Percentiles rank a stretch among this genome's conserved stretches.
phyloP scores from a whole-genome alignment of 2,797 vertebrate species.

The Eidolon dupreanum region DNA sequence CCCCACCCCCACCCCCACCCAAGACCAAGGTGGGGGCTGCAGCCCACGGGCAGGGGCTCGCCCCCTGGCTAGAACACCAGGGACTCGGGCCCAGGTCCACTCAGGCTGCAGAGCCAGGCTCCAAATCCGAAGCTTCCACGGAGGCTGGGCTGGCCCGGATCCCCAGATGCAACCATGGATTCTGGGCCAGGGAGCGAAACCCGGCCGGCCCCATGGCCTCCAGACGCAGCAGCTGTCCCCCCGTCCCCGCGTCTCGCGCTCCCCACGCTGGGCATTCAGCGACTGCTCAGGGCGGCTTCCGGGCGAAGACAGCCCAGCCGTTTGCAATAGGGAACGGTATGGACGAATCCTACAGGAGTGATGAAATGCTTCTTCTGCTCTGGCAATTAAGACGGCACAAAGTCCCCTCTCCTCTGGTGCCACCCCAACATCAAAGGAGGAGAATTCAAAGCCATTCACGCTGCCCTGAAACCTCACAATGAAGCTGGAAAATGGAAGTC shows the following conservation, averaged over 20 bases:
- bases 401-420: slow-evolving; percentile 69
- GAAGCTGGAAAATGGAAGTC: slow-evolving; percentile 75
- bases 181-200: background rate
- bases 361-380: slow-evolving; percentile 71
- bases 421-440: slow-evolving; percentile 77
- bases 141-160: rapidly evolving
- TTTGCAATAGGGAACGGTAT: slow-evolving; percentile 53
- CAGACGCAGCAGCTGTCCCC: background rate
- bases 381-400: slow-evolving; percentile 69
- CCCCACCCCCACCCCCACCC: too few relatives aligned
- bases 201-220: background rate
- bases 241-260: background rate
- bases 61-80: too few relatives aligned
- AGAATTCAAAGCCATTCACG: slow-evolving; percentile 76
- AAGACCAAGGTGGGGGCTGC: background rate
- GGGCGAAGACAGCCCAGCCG: slow-evolving; percentile 56
- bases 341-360: slow-evolving; percentile 58
- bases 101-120: background rate
- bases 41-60: background rate
- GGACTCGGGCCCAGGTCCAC: background rate
- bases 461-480: slow-evolving; percentile 76
- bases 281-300: slow-evolving; percentile 19
- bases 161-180: background rate
- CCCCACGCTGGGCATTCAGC: slow-evolving; percentile 46
- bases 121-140: rapidly evolving